Evolutionary conservation across 2,113 vertebrate genomes (phyloP).

Genomic region (Phylloscopus trochiloides): DNA sequence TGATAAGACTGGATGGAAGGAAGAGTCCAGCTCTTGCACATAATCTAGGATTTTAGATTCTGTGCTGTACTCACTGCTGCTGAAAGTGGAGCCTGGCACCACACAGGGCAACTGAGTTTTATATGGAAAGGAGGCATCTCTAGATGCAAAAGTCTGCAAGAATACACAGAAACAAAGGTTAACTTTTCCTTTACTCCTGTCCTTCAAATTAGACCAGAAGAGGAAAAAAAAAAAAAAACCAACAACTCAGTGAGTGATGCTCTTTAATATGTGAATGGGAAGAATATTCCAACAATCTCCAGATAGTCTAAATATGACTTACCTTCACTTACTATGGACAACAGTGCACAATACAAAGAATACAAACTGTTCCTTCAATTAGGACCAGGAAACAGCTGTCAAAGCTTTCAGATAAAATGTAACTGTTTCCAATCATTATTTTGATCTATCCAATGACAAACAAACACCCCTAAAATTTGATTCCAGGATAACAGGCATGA

Average conservation of each 20-base stretch:
- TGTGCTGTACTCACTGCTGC: constrained; percentile 5
- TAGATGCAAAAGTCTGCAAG: constrained; percentile 66
- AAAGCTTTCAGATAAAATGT: not conserved
- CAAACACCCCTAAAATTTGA: not conserved
- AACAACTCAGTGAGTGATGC: not conserved
- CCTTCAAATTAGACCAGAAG: not conserved
- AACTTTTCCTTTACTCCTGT: not conserved
- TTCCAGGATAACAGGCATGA: not conserved
- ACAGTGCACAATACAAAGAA: not conserved
- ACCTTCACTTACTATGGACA: not conserved
- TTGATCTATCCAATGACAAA: not conserved
- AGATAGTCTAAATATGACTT: not conserved
- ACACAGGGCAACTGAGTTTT: constrained; percentile 39
- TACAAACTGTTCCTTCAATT: not conserved
- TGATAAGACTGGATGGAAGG: constrained; percentile 73
- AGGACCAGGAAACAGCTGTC: not conserved
- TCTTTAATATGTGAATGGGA: not conserved
- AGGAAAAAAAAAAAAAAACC: not conserved
- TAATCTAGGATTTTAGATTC: constrained; percentile 57
- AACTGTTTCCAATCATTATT: not conserved
- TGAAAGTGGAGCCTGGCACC: constrained; percentile 21
- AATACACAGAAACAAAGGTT: constrained; percentile 3
- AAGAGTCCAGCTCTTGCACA: constrained; percentile 71
- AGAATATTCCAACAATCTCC: not conserved
- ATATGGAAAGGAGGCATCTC: constrained; percentile 51